phyloP scores from a whole-genome alignment of 2,888 invertebrate genomes.

The Entomobrya proxima region DNA sequence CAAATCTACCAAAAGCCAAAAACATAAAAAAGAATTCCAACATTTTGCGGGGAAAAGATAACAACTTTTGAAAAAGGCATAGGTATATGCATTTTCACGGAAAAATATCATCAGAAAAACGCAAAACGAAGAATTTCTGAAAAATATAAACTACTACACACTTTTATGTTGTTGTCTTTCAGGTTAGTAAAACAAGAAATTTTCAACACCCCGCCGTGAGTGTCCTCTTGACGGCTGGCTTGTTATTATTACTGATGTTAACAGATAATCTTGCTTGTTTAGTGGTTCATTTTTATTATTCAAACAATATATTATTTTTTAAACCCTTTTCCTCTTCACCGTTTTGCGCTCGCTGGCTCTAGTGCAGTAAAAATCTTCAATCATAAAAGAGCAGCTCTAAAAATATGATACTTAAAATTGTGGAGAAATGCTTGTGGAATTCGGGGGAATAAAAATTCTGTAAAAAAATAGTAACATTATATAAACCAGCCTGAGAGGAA shows the following conservation, averaged over 20 bases:
- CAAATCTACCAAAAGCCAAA: background rate
- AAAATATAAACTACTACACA: background rate
- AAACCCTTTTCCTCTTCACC: constrained; percentile 18
- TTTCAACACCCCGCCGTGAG: constrained; percentile 59
- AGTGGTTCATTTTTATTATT: constrained; percentile 53
- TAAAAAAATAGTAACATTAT: background rate
- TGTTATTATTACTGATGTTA: constrained; percentile 60
- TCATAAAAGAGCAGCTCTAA: constrained; percentile 46
- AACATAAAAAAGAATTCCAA: background rate
- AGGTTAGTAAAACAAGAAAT: constrained; percentile 62
- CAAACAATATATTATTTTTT: constrained; percentile 41
- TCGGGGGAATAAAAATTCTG: constrained; percentile 17
- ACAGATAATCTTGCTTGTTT: constrained; percentile 54
- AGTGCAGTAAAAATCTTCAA: constrained; percentile 31
- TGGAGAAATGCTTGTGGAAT: constrained; percentile 18
- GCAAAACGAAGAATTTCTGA: constrained; percentile 13
- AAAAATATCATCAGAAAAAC: background rate
- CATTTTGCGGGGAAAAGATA: constrained; percentile 5
- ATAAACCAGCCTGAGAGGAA: too few species aligned
- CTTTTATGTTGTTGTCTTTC: constrained; percentile 59
- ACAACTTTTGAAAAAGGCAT: background rate
- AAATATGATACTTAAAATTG: constrained; percentile 30
- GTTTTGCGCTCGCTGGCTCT: background rate
- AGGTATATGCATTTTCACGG: background rate
- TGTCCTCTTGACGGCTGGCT: constrained; percentile 36